Evolutionary conservation across 1,140 invertebrate species (phyloP).

Genomic region (Nixonia krombeini): DNA sequence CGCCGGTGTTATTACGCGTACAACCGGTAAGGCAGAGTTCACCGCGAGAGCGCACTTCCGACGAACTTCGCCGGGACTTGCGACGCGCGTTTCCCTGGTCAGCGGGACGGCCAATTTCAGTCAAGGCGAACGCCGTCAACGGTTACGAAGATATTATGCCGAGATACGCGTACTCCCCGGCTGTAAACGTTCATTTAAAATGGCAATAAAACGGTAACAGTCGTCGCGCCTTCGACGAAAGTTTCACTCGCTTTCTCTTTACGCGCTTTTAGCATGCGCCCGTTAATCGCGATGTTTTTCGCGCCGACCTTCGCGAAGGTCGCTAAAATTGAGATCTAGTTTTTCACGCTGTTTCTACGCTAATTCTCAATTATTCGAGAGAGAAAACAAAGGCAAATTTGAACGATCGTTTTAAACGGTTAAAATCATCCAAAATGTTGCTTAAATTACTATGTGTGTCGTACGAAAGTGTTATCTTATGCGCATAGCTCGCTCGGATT

Average conservation of each 20-base stretch:
- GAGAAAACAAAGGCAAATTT: no score
- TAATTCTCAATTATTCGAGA: no score
- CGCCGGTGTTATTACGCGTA: constrained; percentile 55
- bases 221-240: not conserved
- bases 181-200: constrained; percentile 1
- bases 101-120: constrained; percentile 28
- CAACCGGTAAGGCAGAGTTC: constrained; percentile 42
- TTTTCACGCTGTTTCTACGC: no score
- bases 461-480: not conserved
- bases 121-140: not conserved
- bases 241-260: no score
- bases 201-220: not conserved
- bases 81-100: constrained; percentile 9
- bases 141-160: not conserved
- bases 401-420: no score
- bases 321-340: no score
- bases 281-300: no score
- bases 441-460: no score
- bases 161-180: constrained; percentile 28
- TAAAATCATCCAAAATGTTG: no score
- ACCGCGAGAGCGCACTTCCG: constrained; percentile 30
- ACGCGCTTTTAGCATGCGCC: not conserved
- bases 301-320: no score
- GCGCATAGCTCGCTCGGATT: no score
- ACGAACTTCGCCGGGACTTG: constrained; percentile 42